Evolutionary conservation across 2,797 vertebrate species (phyloP).

Genomic region (Acridotheres tristis): DNA sequence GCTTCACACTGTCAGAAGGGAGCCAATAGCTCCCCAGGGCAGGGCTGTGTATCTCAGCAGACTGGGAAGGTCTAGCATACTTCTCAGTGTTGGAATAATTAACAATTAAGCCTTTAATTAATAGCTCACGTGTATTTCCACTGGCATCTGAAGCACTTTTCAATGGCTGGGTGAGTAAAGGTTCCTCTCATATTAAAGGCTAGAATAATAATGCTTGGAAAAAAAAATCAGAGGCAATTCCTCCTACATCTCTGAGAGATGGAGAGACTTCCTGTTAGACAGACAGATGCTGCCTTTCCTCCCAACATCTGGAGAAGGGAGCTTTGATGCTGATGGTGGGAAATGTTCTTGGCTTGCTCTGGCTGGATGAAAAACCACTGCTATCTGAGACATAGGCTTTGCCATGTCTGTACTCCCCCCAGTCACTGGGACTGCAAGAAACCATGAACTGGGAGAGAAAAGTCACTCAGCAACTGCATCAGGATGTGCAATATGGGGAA

Average conservation of each 20-base stretch:
- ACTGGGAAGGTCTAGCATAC: slow-evolving; percentile 11
- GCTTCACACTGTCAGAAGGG: not conserved
- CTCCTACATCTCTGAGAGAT: not conserved
- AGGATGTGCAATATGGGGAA: not conserved
- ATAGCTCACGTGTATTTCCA: not conserved
- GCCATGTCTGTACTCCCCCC: not conserved
- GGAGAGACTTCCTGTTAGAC: not conserved
- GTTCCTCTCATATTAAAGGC: not conserved
- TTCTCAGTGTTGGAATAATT: slow-evolving; percentile 48
- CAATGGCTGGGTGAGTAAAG: not conserved
- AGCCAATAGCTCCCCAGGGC: slow-evolving; percentile 28
- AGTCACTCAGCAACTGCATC: not conserved
- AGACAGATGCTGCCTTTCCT: slow-evolving; percentile 38
- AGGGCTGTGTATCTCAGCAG: not conserved
- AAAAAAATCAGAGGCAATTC: not conserved
- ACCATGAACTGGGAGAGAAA: not conserved
- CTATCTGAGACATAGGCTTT: not conserved
- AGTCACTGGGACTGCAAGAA: not conserved
- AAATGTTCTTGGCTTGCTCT: slow-evolving; percentile 51
- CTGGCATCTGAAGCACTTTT: not conserved
- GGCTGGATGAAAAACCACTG: slow-evolving; percentile 3
- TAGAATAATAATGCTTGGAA: not conserved
- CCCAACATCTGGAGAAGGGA: slow-evolving; percentile 19
- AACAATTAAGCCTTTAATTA: slow-evolving; percentile 38
- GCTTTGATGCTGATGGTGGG: slow-evolving; percentile 39